These are phyloP conservation scores for Elaphurus davidianus DNA, from an alignment of 2,113 vertebrate genomes.

Conservation along the genomic window DNA sequence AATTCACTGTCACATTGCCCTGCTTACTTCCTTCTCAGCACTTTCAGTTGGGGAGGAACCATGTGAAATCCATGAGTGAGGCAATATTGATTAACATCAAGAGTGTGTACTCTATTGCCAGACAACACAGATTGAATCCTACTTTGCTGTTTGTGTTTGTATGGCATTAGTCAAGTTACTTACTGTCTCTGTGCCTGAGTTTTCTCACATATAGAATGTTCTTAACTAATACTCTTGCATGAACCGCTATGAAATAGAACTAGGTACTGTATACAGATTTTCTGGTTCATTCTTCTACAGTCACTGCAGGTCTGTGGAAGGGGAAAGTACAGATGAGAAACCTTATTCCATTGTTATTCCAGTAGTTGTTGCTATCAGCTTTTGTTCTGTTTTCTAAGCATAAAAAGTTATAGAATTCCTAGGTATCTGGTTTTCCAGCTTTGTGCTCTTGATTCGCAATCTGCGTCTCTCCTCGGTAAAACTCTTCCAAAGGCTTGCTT, in stretches of 20 bases:
- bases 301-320: background rate
- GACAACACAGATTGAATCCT: background rate
- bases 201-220: background rate
- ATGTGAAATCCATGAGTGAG: background rate
- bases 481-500: background rate
- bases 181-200: background rate
- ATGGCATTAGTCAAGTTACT: background rate
- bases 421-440: background rate
- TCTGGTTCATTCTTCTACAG: background rate
- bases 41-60: background rate
- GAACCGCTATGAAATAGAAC: background rate
- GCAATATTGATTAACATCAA: background rate
- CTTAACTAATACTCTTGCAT: background rate
- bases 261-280: background rate
- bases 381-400: background rate
- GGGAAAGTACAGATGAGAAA: background rate
- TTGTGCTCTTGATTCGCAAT: background rate
- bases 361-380: background rate
- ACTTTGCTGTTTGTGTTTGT: background rate
- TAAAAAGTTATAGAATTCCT: background rate
- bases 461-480: background rate
- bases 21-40: background rate
- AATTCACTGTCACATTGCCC: background rate
- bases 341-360: background rate
- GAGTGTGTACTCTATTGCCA: background rate